These are phyloP conservation scores for Odocoileus hemionus DNA, from an alignment of 2,113 vertebrate species.

Conservation along the genomic window DNA sequence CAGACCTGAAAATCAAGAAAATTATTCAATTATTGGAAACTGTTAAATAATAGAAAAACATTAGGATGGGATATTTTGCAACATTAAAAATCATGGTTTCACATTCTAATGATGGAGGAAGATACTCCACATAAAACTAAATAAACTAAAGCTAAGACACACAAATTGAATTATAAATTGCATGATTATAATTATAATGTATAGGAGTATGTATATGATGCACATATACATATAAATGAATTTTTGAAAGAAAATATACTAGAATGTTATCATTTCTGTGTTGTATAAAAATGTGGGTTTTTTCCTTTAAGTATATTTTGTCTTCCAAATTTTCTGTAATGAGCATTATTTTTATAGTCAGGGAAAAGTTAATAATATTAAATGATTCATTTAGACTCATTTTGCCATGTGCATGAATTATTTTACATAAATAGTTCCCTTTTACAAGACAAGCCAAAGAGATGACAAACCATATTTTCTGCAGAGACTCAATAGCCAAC, in stretches of 20 bases:
- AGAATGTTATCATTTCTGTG: neutral
- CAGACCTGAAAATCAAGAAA: neutral
- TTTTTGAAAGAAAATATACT: neutral
- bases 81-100: neutral
- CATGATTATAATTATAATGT: neutral
- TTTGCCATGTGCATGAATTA: constrained; percentile 1
- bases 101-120: neutral
- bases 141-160: neutral
- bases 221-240: neutral
- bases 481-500: neutral
- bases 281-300: neutral
- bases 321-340: neutral
- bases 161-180: neutral
- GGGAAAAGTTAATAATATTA: constrained; percentile 1
- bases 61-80: neutral
- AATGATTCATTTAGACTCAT: constrained; percentile 23
- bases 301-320: neutral
- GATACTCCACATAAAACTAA: neutral
- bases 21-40: neutral
- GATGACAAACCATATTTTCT: constrained; percentile 14
- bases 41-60: neutral
- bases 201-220: neutral
- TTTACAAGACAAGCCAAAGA: constrained; percentile 28
- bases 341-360: neutral
- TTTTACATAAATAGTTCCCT: neutral